Evolutionary conservation across 2,113 vertebrate species (phyloP).

Genomic region (Mystacornis crossleyi): DNA sequence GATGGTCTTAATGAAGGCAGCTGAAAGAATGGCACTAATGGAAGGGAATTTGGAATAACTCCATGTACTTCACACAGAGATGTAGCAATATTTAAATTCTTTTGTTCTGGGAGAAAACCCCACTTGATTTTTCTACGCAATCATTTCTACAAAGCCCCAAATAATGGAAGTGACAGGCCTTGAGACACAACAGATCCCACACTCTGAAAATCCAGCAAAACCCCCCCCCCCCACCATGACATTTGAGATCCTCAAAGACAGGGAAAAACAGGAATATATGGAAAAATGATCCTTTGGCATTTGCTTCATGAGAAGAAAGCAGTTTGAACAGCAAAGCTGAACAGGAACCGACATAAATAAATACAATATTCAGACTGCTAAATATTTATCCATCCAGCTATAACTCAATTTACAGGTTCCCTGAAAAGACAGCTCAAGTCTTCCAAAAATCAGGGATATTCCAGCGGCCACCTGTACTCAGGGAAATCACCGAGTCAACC

Average conservation of each 20-base stretch:
- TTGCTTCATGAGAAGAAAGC: neutral
- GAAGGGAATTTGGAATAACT: neutral
- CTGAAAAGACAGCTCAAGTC: neutral
- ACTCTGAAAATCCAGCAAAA: neutral
- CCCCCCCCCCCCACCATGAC: rapidly evolving
- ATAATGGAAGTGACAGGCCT: neutral
- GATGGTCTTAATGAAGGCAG: neutral
- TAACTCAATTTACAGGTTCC: neutral
- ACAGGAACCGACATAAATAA: neutral
- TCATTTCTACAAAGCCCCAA: neutral
- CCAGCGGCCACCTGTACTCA: neutral
- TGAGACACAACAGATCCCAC: neutral
- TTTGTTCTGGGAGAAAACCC: neutral
- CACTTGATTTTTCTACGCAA: neutral
- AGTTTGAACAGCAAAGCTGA: neutral
- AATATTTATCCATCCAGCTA: neutral
- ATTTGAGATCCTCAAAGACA: neutral
- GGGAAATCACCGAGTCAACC: neutral
- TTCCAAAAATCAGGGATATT: neutral
- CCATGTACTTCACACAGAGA: neutral
- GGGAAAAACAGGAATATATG: neutral
- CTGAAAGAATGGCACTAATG: neutral
- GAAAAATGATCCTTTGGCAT: neutral
- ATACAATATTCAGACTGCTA: neutral
- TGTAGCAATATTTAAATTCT: neutral